Percentiles rank a stretch among this genome's conserved stretches.
phyloP scores from a whole-genome alignment of 53 echinoderm and acorn worm species.

The Stichopus horrens region DNA sequence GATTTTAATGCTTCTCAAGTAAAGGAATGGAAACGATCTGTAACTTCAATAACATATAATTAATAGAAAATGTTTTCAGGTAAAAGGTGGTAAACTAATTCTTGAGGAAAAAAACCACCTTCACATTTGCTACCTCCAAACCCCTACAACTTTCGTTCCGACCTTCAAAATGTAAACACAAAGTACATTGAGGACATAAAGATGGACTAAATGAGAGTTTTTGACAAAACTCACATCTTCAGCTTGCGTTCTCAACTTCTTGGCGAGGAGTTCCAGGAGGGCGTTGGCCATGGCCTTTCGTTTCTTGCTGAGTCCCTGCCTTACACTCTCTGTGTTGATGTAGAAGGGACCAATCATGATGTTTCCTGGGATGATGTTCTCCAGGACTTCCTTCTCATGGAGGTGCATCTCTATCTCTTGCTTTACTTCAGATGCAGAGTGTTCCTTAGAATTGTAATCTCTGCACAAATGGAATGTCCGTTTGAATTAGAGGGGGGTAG shows the following conservation, averaged over 20 bases:
- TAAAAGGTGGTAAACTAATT: too few species aligned
- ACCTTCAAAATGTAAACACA: too few species aligned
- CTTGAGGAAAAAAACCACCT: too few species aligned
- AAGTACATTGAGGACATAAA: too few species aligned
- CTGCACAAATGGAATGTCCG: constrained; percentile 44
- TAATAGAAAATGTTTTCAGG: too few species aligned
- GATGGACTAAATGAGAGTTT: too few species aligned
- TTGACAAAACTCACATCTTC: constrained; percentile 80
- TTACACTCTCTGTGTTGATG: constrained; percentile 95
- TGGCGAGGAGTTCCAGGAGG: constrained; percentile 87
- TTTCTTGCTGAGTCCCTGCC: constrained; percentile 92
- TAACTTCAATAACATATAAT: too few species aligned
- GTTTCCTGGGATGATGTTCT: constrained; percentile 88
- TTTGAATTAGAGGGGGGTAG: background rate
- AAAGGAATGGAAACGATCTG: too few species aligned
- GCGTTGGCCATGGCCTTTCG: constrained; percentile 98
- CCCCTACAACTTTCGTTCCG: too few species aligned
- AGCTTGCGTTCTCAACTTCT: constrained; percentile 93
- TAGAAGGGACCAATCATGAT: constrained; percentile 96
- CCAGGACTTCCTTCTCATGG: constrained; percentile 81
- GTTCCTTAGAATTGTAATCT: constrained; percentile 94
- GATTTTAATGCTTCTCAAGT: too few species aligned
- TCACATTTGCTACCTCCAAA: too few species aligned
- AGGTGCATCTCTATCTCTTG: constrained; percentile 97
- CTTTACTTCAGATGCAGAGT: constrained; percentile 95